Percentiles rank a stretch among this genome's conserved stretches.
phyloP scores from a whole-genome alignment of 2,113 vertebrate species.

The Galemys pyrenaicus region DNA sequence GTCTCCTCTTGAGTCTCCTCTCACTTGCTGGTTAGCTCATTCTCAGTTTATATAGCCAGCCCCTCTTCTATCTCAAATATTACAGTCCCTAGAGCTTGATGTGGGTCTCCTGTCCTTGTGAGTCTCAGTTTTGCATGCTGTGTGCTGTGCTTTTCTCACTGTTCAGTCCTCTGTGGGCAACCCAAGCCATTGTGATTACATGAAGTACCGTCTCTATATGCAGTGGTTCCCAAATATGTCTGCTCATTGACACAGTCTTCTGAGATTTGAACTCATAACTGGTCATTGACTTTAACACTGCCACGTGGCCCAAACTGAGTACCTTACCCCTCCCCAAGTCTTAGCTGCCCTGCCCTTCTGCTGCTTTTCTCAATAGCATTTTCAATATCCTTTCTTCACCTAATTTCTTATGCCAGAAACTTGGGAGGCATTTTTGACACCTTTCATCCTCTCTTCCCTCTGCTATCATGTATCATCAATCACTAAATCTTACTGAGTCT shows the following conservation, averaged over 20 bases:
- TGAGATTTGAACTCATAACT: neutral
- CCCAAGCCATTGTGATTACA: neutral
- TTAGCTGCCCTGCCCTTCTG: neutral
- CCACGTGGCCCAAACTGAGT: neutral
- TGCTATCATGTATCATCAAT: neutral
- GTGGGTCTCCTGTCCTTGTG: neutral
- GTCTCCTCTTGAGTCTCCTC: neutral
- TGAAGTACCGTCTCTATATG: neutral
- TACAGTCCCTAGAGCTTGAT: neutral
- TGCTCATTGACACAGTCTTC: neutral
- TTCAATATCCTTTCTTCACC: neutral
- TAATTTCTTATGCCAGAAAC: neutral
- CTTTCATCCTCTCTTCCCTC: neutral
- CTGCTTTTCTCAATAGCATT: neutral
- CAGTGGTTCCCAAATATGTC: neutral
- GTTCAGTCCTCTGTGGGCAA: neutral
- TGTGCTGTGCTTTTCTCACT: neutral
- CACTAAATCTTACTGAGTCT: neutral
- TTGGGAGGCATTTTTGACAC: neutral
- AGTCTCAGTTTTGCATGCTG: neutral
- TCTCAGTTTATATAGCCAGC: neutral
- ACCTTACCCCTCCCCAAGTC: neutral
- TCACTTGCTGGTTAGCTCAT: neutral
- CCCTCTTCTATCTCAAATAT: neutral
- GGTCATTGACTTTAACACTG: neutral